Evolutionary conservation across 2,888 invertebrate genomes (phyloP).

Genomic region (Apomyelois bistriatella): DNA sequence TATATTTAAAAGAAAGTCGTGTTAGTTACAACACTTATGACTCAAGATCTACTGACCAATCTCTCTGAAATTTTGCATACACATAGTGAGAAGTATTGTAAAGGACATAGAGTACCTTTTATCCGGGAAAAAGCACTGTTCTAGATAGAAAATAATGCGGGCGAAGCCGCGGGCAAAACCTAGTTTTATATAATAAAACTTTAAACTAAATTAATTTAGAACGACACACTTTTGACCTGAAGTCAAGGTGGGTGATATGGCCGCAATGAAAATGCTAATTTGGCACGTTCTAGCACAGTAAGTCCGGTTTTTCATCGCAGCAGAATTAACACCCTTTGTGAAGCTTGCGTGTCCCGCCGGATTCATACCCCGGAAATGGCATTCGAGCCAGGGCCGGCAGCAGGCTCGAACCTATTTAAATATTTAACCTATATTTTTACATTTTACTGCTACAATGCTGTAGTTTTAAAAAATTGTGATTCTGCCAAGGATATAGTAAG

Average conservation of each 20-base stretch:
- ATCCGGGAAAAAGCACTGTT: too few species aligned
- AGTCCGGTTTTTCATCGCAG: conserved; percentile 41
- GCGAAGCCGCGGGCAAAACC: too few species aligned
- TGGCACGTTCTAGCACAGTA: conserved; percentile 7
- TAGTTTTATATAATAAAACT: too few species aligned
- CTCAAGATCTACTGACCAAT: too few species aligned
- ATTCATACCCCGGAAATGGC: conserved; percentile 59
- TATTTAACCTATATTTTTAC: conserved; percentile 34
- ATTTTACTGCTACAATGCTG: conserved; percentile 20
- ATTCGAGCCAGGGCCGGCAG: conserved; percentile 40
- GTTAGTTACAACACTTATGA: too few species aligned
- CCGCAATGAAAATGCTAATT: conserved; percentile 5
- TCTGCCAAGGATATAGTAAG: too few species aligned
- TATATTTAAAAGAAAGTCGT: too few species aligned
- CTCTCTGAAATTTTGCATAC: too few species aligned
- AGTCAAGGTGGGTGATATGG: background rate
- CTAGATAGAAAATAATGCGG: too few species aligned
- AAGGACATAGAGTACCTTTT: too few species aligned
- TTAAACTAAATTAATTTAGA: too few species aligned
- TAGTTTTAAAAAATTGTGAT: background rate
- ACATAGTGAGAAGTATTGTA: too few species aligned
- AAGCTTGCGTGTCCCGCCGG: conserved; percentile 54
- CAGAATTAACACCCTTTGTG: conserved; percentile 64
- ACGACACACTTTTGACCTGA: background rate
- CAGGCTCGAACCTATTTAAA: conserved; percentile 33